These are phyloP conservation scores for Morinoia aosen DNA, from an alignment of 2,888 invertebrate species.

Conservation along the genomic window DNA sequence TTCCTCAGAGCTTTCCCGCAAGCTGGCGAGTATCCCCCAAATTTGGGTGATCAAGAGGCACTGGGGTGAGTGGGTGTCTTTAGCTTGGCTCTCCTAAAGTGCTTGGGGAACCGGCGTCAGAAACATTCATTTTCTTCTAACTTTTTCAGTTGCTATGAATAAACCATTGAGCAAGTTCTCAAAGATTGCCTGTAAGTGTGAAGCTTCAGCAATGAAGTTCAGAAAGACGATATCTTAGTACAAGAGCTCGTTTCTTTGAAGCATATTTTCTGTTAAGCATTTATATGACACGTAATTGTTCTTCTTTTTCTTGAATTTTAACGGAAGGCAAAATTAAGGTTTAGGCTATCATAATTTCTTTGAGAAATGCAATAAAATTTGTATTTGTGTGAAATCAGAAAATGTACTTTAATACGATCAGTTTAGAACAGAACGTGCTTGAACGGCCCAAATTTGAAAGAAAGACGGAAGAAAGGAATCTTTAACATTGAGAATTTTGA, in stretches of 20 bases:
- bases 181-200: background rate
- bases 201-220: background rate
- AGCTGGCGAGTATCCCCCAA: slow-evolving; percentile 39
- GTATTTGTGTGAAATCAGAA: background rate
- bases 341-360: background rate
- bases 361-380: background rate
- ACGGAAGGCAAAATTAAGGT: no score
- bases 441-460: background rate
- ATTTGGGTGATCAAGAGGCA: slow-evolving; percentile 47
- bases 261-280: background rate
- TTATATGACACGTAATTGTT: background rate
- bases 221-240: background rate
- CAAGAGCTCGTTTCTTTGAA: background rate
- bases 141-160: background rate
- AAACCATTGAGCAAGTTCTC: background rate
- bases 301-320: background rate
- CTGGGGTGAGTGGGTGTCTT: slow-evolving; percentile 45
- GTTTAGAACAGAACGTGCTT: background rate
- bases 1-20: slow-evolving; percentile 38
- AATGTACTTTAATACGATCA: background rate
- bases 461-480: background rate
- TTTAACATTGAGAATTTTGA: background rate
- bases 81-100: slow-evolving; percentile 13
- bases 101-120: background rate
- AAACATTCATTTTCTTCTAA: background rate